Percentiles rank a stretch among this genome's conserved stretches.
phyloP scores from a whole-genome alignment of 1,140 invertebrate genomes.

The Bombus impatiens region DNA sequence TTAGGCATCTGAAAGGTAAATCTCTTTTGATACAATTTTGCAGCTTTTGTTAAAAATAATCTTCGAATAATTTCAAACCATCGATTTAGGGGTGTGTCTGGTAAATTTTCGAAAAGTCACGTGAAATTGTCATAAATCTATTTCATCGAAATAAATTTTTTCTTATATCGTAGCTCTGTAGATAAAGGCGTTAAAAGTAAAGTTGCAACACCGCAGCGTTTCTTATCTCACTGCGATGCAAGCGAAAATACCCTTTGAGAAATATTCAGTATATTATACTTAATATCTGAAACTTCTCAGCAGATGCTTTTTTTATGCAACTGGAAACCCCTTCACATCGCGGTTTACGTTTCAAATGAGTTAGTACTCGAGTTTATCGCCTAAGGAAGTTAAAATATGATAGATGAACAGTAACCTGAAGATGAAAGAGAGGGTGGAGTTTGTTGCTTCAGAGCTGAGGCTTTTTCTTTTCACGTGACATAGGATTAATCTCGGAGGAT shows the following conservation, averaged over 20 bases:
- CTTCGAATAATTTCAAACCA: too few species aligned
- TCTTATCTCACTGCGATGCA: not conserved
- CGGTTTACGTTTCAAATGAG: not conserved
- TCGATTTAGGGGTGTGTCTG: too few species aligned
- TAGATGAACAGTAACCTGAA: not conserved
- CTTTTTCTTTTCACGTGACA: not conserved
- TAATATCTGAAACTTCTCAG: not conserved
- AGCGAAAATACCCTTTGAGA: not conserved
- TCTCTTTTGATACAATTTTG: too few species aligned
- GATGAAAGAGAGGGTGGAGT: not conserved
- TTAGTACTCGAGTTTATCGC: not conserved
- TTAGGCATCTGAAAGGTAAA: too few species aligned
- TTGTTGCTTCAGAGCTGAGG: not conserved
- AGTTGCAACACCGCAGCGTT: not conserved
- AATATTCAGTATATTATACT: not conserved
- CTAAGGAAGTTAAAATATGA: not conserved
- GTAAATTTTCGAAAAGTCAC: too few species aligned
- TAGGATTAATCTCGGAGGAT: slow-evolving; percentile 14
- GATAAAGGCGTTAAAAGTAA: too few species aligned
- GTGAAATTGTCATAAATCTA: too few species aligned
- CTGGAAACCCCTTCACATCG: not conserved
- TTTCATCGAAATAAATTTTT: not conserved
- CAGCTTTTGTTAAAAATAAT: too few species aligned
- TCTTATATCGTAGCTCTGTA: not conserved
- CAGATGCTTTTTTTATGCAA: not conserved